These are phyloP conservation scores for Nannospalax galili DNA, from an alignment of 2,113 vertebrate species.

Conservation along the genomic window DNA sequence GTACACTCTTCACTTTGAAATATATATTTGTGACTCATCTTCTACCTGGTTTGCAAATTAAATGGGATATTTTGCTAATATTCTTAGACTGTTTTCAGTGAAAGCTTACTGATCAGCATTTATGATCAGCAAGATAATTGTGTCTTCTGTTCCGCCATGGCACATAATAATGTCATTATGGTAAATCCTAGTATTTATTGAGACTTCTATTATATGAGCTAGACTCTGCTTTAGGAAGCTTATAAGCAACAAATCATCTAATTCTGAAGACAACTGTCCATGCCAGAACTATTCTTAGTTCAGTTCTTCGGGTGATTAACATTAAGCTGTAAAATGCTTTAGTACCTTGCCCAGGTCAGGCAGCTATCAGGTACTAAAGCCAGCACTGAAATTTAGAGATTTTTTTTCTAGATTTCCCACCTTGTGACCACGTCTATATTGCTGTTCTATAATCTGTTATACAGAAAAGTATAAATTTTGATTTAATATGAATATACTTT, in stretches of 20 bases:
- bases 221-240: background rate
- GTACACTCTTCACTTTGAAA: background rate
- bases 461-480: background rate
- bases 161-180: background rate
- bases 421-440: background rate
- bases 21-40: constrained; percentile 23
- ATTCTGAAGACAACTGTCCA: background rate
- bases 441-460: background rate
- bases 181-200: background rate
- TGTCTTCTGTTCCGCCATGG: background rate
- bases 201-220: background rate
- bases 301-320: background rate
- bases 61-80: background rate
- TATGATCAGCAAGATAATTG: background rate
- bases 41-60: background rate
- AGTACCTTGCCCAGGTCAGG: background rate
- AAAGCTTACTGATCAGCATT: background rate
- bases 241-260: background rate
- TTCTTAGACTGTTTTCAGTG: background rate
- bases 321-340: background rate
- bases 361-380: background rate
- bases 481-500: background rate
- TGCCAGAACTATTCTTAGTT: background rate
- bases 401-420: background rate
- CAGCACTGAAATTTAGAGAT: background rate